Percentiles rank a stretch among this genome's conserved stretches.
Evolutionary conservation across 2,113 vertebrate genomes (phyloP).

Genomic region (Sterrhoptilus dennistouni): DNA sequence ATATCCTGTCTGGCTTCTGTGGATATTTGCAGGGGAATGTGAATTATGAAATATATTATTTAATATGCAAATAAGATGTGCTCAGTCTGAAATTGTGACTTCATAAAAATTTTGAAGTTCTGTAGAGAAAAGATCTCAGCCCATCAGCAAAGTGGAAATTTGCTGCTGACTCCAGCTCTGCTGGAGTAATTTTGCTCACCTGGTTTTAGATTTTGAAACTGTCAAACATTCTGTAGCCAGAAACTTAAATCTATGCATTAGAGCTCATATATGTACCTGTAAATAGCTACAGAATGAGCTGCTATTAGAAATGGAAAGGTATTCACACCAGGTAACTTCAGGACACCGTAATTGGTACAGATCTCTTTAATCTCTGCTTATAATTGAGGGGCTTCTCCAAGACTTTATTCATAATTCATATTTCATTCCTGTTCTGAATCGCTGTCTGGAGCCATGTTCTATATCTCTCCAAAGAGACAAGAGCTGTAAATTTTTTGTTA

Average conservation of each 20-base stretch:
- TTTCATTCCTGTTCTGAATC: neutral
- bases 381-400: neutral
- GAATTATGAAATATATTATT: neutral
- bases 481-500: neutral
- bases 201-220: neutral
- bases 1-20: neutral
- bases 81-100: neutral
- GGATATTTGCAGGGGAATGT: neutral
- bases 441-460: neutral
- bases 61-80: neutral
- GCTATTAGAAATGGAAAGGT: neutral
- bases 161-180: neutral
- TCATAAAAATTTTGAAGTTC: neutral
- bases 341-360: neutral
- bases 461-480: neutral
- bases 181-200: neutral
- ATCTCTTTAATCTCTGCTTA: neutral
- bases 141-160: neutral
- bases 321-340: neutral
- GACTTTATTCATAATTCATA: constrained; percentile 7
- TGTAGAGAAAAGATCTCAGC: neutral
- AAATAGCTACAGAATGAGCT: neutral
- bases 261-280: neutral
- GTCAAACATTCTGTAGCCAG: neutral
- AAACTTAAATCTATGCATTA: neutral